Conservation (phyloP, 1,140 invertebrate genomes). For the Hyles vespertilio region DNA sequence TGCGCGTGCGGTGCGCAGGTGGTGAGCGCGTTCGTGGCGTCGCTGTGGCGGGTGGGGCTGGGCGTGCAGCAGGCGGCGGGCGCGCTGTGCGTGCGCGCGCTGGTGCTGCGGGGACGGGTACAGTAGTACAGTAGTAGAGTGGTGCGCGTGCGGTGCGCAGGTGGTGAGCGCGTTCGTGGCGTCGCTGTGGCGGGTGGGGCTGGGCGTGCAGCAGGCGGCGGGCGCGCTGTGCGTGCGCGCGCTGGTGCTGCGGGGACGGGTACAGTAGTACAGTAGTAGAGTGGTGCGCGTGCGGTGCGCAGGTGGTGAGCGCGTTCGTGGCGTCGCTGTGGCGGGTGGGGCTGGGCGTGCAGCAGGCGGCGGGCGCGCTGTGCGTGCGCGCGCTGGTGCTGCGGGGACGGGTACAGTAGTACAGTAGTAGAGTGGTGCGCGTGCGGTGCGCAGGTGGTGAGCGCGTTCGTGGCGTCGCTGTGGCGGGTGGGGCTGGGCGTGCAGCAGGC, state of each 20-base stretch:
- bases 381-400: constrained; percentile 40
- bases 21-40: constrained; percentile 56
- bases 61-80: not conserved
- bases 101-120: not conserved
- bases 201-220: constrained; percentile 15
- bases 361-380: constrained; percentile 40
- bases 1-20: constrained; percentile 26
- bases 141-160: constrained; percentile 14
- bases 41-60: constrained; percentile 39
- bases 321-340: constrained; percentile 43
- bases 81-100: not conserved
- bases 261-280: too few species aligned
- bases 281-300: not conserved
- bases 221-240: not conserved
- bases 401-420: constrained; percentile 29
- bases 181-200: constrained; percentile 39
- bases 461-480: constrained; percentile 47
- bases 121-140: too few species aligned
- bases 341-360: constrained; percentile 35
- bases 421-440: constrained; percentile 26
- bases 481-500: constrained; percentile 36
- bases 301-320: constrained; percentile 59
- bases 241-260: not conserved
- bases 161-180: constrained; percentile 58
- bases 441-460: constrained; percentile 54